These are phyloP conservation scores for Kryptolebias marmoratus DNA, from an alignment of 2,113 vertebrate species.

Conservation along the genomic window DNA sequence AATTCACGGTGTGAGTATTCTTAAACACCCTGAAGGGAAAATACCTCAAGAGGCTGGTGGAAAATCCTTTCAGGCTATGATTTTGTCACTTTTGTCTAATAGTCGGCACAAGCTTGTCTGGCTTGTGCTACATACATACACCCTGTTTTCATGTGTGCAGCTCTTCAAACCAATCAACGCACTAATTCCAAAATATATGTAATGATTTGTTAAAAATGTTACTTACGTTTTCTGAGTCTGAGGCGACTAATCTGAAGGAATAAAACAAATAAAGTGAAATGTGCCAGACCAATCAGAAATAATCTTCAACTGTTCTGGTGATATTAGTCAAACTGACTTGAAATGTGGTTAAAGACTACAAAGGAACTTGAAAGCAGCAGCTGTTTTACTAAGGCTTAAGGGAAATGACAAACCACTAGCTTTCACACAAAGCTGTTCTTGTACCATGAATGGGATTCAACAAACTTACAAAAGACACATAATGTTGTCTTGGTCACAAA, in stretches of 20 bases:
- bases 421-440: not conserved
- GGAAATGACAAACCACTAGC: not conserved
- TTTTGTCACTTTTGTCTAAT: slow-evolving; percentile 40
- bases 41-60: slow-evolving; percentile 27
- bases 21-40: slow-evolving; percentile 19
- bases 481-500: too few relatives aligned
- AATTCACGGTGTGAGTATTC: not conserved
- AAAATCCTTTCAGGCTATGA: slow-evolving; percentile 27
- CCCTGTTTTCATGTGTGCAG: too few relatives aligned
- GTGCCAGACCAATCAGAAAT: too few relatives aligned
- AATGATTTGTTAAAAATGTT: too few relatives aligned
- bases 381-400: slow-evolving; percentile 6
- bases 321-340: slow-evolving; percentile 29
- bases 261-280: too few relatives aligned
- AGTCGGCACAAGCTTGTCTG: too few relatives aligned
- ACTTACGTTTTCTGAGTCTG: too few relatives aligned
- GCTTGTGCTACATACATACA: too few relatives aligned
- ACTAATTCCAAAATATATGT: too few relatives aligned
- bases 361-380: slow-evolving; percentile 29
- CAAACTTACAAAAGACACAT: not conserved
- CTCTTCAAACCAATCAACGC: too few relatives aligned
- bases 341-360: slow-evolving; percentile 19
- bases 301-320: slow-evolving; percentile 6
- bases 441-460: not conserved
- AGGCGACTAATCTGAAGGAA: too few relatives aligned